Conservation (phyloP, 1,140 invertebrate genomes). For the Heliconius congener region DNA sequence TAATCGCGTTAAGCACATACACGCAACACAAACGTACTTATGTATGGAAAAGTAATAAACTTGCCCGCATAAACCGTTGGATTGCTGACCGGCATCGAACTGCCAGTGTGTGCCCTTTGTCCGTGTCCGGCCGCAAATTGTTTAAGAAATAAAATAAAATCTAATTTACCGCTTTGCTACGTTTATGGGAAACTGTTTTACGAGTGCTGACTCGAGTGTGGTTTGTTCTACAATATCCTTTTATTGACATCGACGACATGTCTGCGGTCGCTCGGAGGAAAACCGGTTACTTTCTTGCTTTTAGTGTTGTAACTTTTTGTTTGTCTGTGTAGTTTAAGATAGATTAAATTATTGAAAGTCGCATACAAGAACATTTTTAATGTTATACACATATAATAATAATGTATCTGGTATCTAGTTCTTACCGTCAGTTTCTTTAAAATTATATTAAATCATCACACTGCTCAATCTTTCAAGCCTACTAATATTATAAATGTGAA, state of each 20-base stretch:
- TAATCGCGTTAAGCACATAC: slow-evolving; percentile 25
- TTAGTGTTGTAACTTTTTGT: neutral
- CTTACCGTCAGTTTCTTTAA: too few species aligned
- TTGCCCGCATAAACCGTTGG: slow-evolving; percentile 78
- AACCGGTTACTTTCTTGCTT: neutral
- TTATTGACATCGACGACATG: slow-evolving; percentile 29
- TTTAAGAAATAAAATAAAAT: slow-evolving; percentile 80
- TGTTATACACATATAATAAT: too few species aligned
- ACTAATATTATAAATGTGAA: too few species aligned
- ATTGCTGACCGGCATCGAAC: slow-evolving; percentile 76
- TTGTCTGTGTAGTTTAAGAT: slow-evolving; percentile 1
- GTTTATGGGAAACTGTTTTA: slow-evolving; percentile 66
- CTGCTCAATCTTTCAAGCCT: neutral
- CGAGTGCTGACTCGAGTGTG: slow-evolving; percentile 31
- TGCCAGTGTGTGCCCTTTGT: slow-evolving; percentile 66
- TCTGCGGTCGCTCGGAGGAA: slow-evolving; percentile 13
- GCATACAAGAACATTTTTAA: neutral
- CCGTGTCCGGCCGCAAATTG: slow-evolving; percentile 71
- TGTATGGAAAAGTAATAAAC: slow-evolving; percentile 73
- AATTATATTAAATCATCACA: slow-evolving; percentile 33
- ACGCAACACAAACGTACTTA: slow-evolving; percentile 41
- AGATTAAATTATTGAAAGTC: neutral
- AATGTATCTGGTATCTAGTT: too few species aligned
- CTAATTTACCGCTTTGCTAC: slow-evolving; percentile 76
- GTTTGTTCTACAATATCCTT: slow-evolving; percentile 24